Percentiles rank a stretch among this genome's conserved stretches.
phyloP scores from a whole-genome alignment of 2,797 vertebrate species.

The Anabacerthia variegaticeps region DNA sequence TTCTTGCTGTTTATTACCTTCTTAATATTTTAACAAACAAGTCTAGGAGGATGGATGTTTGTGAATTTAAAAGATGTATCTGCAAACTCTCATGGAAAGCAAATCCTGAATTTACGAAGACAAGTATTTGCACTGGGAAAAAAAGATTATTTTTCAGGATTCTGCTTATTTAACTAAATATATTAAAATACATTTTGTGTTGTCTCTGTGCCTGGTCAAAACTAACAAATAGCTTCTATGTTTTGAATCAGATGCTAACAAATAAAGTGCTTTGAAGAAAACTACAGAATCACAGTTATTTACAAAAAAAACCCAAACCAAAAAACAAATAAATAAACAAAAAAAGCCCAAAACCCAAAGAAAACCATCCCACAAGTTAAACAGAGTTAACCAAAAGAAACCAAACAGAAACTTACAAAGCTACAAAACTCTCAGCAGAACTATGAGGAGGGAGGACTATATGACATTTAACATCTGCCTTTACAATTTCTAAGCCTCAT shows the following conservation, averaged over 20 bases:
- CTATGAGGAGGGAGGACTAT: not conserved
- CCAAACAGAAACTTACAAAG: not conserved
- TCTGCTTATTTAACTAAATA: not conserved
- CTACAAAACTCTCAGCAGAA: not conserved
- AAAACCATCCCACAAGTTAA: not conserved
- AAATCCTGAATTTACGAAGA: conserved; percentile 16
- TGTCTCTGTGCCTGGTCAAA: not conserved
- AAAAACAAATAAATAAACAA: too few relatives aligned
- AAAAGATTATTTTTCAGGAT: not conserved
- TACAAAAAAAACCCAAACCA: not conserved
- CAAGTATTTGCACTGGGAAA: not conserved
- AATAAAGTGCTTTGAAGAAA: not conserved
- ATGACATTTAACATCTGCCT: not conserved
- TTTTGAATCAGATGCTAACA: not conserved
- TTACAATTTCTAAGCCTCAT: not conserved
- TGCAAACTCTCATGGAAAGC: not conserved
- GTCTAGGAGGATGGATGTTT: not conserved
- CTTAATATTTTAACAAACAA: conserved; percentile 29
- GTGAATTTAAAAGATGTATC: conserved; percentile 10
- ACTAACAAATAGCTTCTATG: not conserved
- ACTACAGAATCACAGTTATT: not conserved
- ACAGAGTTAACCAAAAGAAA: not conserved
- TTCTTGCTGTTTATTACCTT: not conserved
- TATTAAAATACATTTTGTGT: not conserved
- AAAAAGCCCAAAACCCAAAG: not conserved